These are phyloP conservation scores for Eupeodes latifasciatus DNA, from an alignment of 2,888 invertebrate species.

Conservation along the genomic window DNA sequence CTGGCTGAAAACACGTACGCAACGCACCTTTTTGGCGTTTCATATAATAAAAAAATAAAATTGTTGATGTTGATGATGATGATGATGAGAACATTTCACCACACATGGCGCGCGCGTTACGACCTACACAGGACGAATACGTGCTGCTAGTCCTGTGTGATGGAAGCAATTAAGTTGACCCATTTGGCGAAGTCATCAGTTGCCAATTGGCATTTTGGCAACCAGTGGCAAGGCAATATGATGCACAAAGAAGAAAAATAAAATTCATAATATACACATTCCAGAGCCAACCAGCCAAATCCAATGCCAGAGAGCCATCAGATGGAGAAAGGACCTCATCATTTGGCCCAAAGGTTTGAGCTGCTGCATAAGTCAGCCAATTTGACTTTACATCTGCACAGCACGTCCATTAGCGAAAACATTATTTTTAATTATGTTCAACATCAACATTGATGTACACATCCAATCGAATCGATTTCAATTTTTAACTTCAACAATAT, in stretches of 20 bases:
- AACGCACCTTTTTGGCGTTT: conserved; percentile 11
- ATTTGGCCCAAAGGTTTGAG: conserved; percentile 29
- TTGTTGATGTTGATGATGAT: not conserved
- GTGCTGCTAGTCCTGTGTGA: not conserved
- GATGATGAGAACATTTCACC: conserved; percentile 44
- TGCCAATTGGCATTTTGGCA: conserved; percentile 36
- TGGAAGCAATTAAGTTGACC: conserved; percentile 50
- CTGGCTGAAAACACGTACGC: not conserved
- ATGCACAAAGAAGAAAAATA: not conserved
- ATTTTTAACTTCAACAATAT: conserved; percentile 66
- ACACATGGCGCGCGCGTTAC: conserved; percentile 35
- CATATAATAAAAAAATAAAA: not conserved
- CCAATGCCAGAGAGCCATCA: not conserved
- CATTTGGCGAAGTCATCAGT: conserved; percentile 58
- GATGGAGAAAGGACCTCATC: not conserved
- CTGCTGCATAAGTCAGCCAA: conserved; percentile 37
- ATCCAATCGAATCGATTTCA: conserved; percentile 71
- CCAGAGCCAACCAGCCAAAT: not conserved
- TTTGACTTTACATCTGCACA: conserved; percentile 21
- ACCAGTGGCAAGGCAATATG: not conserved
- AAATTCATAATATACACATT: conserved; percentile 6
- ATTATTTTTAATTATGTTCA: conserved; percentile 73
- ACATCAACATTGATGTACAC: conserved; percentile 25
- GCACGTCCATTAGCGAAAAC: conserved; percentile 67
- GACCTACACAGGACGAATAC: not conserved